Percentiles rank a stretch among this genome's conserved stretches.
phyloP scores from a whole-genome alignment of 2,797 vertebrate genomes.

The Neomorphus geoffroyi region DNA sequence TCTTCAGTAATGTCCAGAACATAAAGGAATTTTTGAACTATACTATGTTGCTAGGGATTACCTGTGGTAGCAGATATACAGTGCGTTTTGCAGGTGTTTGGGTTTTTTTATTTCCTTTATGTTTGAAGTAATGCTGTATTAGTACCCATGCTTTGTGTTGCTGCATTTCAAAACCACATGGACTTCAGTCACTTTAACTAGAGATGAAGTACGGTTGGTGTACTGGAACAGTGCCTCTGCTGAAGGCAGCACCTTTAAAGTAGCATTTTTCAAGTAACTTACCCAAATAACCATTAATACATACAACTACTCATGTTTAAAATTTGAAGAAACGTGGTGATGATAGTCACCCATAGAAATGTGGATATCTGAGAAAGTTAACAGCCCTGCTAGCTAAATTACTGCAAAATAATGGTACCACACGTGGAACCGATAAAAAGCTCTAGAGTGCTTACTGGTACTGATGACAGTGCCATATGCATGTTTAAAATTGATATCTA shows the following conservation, averaged over 20 bases:
- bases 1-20: background rate
- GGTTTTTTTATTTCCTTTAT: background rate
- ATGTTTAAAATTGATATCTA: background rate
- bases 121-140: background rate
- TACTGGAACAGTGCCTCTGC: background rate
- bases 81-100: background rate
- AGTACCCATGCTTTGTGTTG: background rate
- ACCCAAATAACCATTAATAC: background rate
- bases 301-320: background rate
- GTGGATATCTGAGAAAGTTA: background rate
- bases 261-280: background rate
- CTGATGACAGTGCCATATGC: background rate
- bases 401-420: background rate
- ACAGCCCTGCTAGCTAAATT: background rate
- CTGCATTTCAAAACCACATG: background rate
- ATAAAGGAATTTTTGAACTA: background rate
- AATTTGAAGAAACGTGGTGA: background rate
- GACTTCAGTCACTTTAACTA: background rate
- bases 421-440: background rate
- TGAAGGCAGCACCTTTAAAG: background rate
- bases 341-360: background rate
- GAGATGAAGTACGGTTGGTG: background rate
- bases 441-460: background rate
- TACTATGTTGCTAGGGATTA: background rate
- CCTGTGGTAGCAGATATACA: background rate